Conservation (phyloP, 2,888 invertebrate genomes). For the Glyphotaelius pellucidus region DNA sequence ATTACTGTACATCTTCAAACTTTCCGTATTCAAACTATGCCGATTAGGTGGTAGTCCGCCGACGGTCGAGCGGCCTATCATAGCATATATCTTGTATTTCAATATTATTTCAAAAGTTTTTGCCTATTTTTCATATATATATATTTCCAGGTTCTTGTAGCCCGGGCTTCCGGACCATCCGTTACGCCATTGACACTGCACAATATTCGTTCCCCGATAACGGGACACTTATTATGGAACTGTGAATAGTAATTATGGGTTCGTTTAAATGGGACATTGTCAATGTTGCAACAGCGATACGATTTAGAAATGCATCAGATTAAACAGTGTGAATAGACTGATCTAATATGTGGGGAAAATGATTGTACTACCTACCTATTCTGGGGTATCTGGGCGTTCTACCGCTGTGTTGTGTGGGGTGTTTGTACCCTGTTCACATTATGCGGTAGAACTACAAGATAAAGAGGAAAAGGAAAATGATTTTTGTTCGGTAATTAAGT, state of each 20-base stretch:
- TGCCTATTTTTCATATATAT: no score
- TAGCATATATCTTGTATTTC: no score
- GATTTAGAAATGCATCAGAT: slow-evolving; percentile 57
- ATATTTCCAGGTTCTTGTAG: background rate
- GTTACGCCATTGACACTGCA: background rate
- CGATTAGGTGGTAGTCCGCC: no score
- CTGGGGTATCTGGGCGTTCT: background rate
- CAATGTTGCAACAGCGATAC: slow-evolving; percentile 42
- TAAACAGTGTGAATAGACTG: slow-evolving; percentile 52
- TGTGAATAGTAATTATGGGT: slow-evolving; percentile 51
- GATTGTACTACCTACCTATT: background rate
- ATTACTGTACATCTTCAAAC: no score
- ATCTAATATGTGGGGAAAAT: slow-evolving; percentile 17
- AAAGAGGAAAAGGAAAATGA: background rate
- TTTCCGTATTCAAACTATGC: no score
- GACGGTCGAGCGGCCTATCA: no score
- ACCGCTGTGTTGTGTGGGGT: background rate
- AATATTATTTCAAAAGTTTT: no score
- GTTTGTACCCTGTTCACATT: background rate
- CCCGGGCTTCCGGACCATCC: background rate
- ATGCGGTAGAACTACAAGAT: background rate
- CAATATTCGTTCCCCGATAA: slow-evolving; percentile 35
- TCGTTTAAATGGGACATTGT: slow-evolving; percentile 50
- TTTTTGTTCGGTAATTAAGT: background rate
- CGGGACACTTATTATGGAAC: slow-evolving; percentile 38